phyloP scores from a whole-genome alignment of 2,797 vertebrate species.

The Gymnocypris eckloni region DNA sequence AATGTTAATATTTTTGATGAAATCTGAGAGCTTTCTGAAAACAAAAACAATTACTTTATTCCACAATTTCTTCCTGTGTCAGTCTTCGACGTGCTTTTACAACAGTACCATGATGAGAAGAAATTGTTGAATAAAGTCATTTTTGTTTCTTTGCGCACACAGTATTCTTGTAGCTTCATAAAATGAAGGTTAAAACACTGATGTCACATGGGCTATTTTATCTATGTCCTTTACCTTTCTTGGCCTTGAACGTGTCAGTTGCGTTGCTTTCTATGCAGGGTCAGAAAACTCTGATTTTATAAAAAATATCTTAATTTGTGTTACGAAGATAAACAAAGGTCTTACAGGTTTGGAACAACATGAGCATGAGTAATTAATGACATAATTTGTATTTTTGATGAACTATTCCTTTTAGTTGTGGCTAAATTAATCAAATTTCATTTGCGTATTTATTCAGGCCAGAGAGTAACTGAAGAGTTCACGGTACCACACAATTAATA shows the following conservation, averaged over 20 bases:
- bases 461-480: not conserved
- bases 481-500: not conserved
- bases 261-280: no score
- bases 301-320: not conserved
- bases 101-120: not conserved
- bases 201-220: not conserved
- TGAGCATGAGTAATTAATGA: not conserved
- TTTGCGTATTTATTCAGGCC: not conserved
- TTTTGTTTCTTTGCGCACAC: not conserved
- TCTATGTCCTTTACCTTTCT: not conserved
- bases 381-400: not conserved
- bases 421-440: not conserved
- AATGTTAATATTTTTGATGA: not conserved
- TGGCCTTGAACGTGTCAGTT: no score
- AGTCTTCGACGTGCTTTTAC: not conserved
- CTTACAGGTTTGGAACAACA: not conserved
- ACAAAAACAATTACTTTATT: no score
- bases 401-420: not conserved
- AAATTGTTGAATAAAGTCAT: not conserved
- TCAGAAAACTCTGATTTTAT: not conserved
- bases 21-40: not conserved
- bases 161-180: not conserved
- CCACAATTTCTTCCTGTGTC: no score
- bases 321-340: not conserved
- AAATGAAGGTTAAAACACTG: not conserved